Base-by-base conservation (phyloP, 2,888 invertebrate species). In the Clostera curtula region DNA sequence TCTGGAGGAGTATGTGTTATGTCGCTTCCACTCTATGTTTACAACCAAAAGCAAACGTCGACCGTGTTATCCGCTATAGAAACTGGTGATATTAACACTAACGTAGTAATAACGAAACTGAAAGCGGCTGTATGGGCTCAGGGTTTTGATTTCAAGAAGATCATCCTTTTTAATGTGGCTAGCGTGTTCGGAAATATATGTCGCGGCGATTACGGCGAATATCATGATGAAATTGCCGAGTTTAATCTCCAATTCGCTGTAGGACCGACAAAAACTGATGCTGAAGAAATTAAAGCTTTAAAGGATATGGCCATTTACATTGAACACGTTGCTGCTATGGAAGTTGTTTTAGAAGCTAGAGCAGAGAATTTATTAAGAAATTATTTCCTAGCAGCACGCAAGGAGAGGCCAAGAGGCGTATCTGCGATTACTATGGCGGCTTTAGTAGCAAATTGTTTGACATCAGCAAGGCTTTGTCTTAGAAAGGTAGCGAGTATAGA, bases 41-140 rank as follows among this genome's bases (percentile, higher is more conserved):
- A 82, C 43, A 63, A 50, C 23, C 69, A 73, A 38, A 80, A 72
- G 35, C 63, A 67, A 36, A 56, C 57, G 17, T 54, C 63, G 14
- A 42, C 49, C 2, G 17, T 80, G 9, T 27, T 77, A 10, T 54
- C 69, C 6, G 57, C 63, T 3, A 53, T 83, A 18, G 83, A 83
- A 60, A 62, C 58, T 8, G 64, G 64, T 2, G 61, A 68, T 43
- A 50, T 80, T 8, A 36, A 36, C 7, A 56, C 56, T 6, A 66
- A 65, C 2, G 49, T 41, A 1, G 38, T 43, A 12, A 61, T 51
- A 34, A 43, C 53, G 1, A 64, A 64, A 43, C 34, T 83, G 2
- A 57, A 56, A 28, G 48, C 67, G 27, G 74, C 79, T 1, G 57
- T 83, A 19, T 83, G 83, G 83, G 74, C 75, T 0, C 75, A 75